Evolutionary conservation across 2,113 vertebrate species (phyloP).

Genomic region (Eleginops maclovinus): DNA sequence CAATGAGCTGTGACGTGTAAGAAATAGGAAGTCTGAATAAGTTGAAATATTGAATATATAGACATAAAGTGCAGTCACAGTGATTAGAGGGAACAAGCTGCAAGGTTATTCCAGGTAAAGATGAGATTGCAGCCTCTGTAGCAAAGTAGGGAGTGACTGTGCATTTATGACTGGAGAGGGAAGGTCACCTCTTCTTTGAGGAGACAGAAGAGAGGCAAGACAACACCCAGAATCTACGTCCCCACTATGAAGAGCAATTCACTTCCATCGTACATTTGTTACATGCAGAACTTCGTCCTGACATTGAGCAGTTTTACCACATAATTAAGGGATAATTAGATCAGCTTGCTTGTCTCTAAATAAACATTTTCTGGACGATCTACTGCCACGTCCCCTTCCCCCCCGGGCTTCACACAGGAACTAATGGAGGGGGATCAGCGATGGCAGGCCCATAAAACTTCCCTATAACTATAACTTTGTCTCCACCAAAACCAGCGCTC

Average conservation of each 20-base stretch:
- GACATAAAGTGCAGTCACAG: neutral
- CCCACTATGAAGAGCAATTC: neutral
- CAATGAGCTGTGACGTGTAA: constrained; percentile 3
- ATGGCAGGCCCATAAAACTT: constrained; percentile 22
- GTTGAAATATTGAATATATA: neutral
- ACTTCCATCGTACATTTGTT: neutral
- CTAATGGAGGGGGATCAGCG: constrained; percentile 25
- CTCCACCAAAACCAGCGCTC: constrained; percentile 29
- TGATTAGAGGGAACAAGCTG: neutral
- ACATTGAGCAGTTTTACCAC: neutral
- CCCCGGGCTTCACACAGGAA: constrained; percentile 2
- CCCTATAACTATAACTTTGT: constrained; percentile 26
- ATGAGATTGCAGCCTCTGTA: constrained; percentile 4
- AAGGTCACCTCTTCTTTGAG: constrained; percentile 35
- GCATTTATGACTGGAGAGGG: constrained; percentile 4
- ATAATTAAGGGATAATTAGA: neutral
- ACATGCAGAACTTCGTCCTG: neutral
- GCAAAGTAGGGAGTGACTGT: constrained; percentile 22
- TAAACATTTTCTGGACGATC: neutral
- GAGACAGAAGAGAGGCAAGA: constrained; percentile 7
- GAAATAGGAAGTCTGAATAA: neutral
- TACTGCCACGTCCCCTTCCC: neutral
- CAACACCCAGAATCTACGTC: neutral
- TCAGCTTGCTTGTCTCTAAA: constrained; percentile 13
- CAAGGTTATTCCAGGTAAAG: constrained; percentile 10